Base-by-base conservation (phyloP, 2,888 invertebrate genomes). In the Hirtodrosophila cameraria region DNA sequence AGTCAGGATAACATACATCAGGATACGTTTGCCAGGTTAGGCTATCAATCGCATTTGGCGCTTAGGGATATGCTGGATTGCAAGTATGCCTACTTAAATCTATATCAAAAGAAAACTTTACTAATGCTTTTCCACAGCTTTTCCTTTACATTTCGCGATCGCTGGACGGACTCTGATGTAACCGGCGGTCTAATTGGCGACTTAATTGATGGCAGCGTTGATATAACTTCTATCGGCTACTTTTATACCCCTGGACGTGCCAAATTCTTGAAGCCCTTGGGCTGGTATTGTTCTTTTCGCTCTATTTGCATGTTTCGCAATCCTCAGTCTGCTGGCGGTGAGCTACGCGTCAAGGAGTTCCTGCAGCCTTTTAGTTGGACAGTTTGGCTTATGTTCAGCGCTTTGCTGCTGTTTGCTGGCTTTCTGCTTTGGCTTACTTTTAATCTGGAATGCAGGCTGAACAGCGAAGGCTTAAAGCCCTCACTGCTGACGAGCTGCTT, bases 241-340 rank as follows among this genome's bases (percentile, higher is more conserved):
- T 20, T 84, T 0, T 50, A 62, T 11, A 71, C 69, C 2, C 2
- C 39, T 0, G 38, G 52, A 0, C 87, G 90, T 1, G n/a, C 65
- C 0, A 54, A 64, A 2, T 66, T 76, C 15, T 33, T 84, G 0
- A 63, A 64, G 1, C 12, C 65, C 0, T 11, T 89, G 0, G 54
- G 81, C 4, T 74, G 77, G 49, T 71, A 72, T 0, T 64, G 71
- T 0, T 46, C 67, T 1, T 89, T 89, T 53, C 89, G 88, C 23
- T 90, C 92, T 18, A 89, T 90, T 41, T 93, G 94, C 73, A 88
- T 94, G 50, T 94, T 94, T 80, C 92, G 92, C 5, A 92, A 92
- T 45, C 93, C 94, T 0, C 91, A 35, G 7, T 72, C 79, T 0
- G 33, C 92, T 1, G 88, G 93, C 35, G 75, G 76, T 2, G 93